These are phyloP conservation scores for Nasua narica DNA, from an alignment of 2,797 vertebrate species.

Conservation along the genomic window DNA sequence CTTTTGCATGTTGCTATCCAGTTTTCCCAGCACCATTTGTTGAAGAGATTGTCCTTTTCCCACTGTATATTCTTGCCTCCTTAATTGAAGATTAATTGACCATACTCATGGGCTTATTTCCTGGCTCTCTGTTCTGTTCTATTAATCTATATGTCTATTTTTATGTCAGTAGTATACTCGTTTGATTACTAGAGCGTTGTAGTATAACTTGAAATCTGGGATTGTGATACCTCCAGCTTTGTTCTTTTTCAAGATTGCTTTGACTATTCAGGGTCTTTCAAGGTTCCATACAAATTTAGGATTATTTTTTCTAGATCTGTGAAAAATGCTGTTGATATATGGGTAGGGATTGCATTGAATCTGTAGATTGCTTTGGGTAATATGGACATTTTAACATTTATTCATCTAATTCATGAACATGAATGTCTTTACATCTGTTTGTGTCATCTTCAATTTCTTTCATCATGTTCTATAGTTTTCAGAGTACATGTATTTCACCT, in stretches of 20 bases:
- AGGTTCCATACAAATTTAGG: neutral
- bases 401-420: neutral
- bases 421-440: neutral
- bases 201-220: neutral
- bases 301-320: neutral
- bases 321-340: neutral
- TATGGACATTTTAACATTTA: neutral
- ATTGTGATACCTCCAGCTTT: neutral
- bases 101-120: neutral
- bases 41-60: neutral
- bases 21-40: neutral
- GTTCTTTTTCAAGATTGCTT: neutral
- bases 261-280: neutral
- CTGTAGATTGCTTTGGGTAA: neutral
- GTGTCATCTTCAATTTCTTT: neutral
- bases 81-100: neutral
- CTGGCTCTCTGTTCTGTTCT: neutral
- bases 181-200: neutral
- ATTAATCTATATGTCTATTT: neutral
- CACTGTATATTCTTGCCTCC: neutral
- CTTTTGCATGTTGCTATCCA: neutral
- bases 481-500: neutral
- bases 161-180: neutral
- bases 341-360: neutral
- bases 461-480: neutral